A percentile compares a stretch with the other conserved stretches of the same genome.
These are phyloP conservation scores for Hydrotaea cyrtoneurina DNA, from an alignment of 2,888 invertebrate species.

Conservation along the genomic window DNA sequence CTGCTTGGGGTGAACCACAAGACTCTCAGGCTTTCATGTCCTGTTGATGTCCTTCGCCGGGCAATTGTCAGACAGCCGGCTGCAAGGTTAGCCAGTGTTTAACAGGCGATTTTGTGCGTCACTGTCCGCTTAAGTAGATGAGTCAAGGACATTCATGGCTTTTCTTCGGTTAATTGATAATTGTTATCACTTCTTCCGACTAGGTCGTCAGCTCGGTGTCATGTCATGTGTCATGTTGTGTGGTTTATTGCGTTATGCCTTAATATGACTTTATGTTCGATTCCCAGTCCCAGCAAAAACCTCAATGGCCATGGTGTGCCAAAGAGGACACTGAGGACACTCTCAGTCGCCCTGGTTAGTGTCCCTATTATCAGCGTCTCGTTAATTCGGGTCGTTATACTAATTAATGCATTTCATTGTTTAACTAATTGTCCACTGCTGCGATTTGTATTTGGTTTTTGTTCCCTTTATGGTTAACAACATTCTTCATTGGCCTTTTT, in stretches of 20 bases:
- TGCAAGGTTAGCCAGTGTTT: slow-evolving; percentile 23
- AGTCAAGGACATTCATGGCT: slow-evolving; percentile 31
- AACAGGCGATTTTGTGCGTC: slow-evolving; percentile 13
- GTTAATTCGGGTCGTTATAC: slow-evolving; percentile 75
- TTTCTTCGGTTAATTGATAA: slow-evolving; percentile 31
- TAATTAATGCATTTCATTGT: slow-evolving; percentile 73
- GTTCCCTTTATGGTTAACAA: slow-evolving; percentile 40
- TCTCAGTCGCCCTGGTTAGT: not conserved
- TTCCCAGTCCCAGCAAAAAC: not conserved
- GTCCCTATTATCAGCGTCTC: slow-evolving; percentile 23
- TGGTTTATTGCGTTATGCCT: slow-evolving; percentile 66
- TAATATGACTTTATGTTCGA: slow-evolving; percentile 51
- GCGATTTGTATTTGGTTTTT: slow-evolving; percentile 47
- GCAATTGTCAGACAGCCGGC: not conserved
- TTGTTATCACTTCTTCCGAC: slow-evolving; percentile 19
- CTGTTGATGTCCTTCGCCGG: not conserved
- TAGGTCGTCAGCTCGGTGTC: not conserved
- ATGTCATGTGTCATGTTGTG: slow-evolving; percentile 63
- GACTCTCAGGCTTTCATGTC: slow-evolving; percentile 5
- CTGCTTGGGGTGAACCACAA: slow-evolving; percentile 58
- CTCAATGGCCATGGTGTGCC: slow-evolving; percentile 16
- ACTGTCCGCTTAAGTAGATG: not conserved
- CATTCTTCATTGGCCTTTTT: slow-evolving; percentile 30
- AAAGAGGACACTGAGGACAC: not conserved
- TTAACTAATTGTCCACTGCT: slow-evolving; percentile 61